Conservation (phyloP, 2,113 vertebrate species). For the Pelecanus crispus region DNA sequence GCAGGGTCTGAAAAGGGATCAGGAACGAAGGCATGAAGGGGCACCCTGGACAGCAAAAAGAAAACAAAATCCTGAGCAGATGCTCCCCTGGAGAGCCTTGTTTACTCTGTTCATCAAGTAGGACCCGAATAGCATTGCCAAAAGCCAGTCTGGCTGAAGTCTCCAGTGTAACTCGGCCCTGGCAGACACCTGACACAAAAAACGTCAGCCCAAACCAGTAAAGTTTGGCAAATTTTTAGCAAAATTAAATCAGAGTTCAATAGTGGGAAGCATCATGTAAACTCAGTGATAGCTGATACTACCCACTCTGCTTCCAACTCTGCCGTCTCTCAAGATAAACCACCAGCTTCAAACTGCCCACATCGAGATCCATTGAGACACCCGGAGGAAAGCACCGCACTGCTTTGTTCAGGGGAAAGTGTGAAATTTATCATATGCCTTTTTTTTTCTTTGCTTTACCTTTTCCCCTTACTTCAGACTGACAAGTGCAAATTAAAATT, state of each 20-base stretch:
- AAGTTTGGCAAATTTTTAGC: background rate
- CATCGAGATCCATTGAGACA: slow-evolving; percentile 29
- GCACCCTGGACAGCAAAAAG: background rate
- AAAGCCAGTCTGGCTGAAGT: background rate
- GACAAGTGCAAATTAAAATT: slow-evolving; percentile 64
- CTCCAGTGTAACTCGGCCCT: background rate
- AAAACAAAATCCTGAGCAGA: background rate
- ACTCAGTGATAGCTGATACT: background rate
- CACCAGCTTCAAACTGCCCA: slow-evolving; percentile 23
- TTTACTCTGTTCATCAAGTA: background rate
- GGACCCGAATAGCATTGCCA: background rate
- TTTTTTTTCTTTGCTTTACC: slow-evolving; percentile 7
- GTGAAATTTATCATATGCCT: slow-evolving; percentile 52
- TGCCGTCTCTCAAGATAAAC: slow-evolving; percentile 18
- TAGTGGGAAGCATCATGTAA: slow-evolving; percentile 30
- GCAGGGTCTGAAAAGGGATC: background rate
- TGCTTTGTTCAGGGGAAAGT: slow-evolving; percentile 10
- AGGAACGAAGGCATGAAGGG: background rate
- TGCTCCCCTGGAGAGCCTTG: background rate
- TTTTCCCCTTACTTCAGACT: slow-evolving; percentile 38
- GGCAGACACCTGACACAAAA: background rate
- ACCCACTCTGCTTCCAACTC: slow-evolving; percentile 42
- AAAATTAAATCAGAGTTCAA: background rate
- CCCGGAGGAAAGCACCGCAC: background rate
- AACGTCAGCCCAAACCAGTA: background rate